Evolutionary conservation across 2,888 invertebrate genomes (phyloP), one percentile per base, ranked within the genome.

Genomic region (Syrista parreyssii): DNA sequence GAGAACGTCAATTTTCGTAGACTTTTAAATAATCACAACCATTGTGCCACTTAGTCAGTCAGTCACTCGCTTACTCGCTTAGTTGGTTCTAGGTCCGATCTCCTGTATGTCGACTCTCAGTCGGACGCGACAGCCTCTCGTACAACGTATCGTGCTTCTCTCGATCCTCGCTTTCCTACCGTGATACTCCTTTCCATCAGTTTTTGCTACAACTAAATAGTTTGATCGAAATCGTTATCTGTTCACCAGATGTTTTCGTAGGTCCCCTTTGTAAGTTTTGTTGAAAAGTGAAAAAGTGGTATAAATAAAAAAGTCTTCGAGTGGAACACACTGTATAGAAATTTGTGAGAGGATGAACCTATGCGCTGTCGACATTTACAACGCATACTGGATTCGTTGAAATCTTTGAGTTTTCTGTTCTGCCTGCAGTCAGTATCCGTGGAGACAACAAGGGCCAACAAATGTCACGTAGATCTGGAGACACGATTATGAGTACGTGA

Each of bases 41-140:
- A 40, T n/a, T 23, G 68, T 35, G 80, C 78, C 77, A 82, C 82
- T 80, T 77, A 82, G 81, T 83, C 81, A 80, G 82, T 77, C 75
- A 80, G 78, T 80, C 78, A 82, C 75, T 80, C 78, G 79, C 77
- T 35, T 15, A 69, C 78, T 76, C 74, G 76, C 79, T 68, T 77
- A 75, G 77, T 77, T 77, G 76, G 77, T 77, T 76, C 75, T 68
- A 71, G 31, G 71, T 71, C 71, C 32, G 71, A 31, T 71, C 71
- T 71, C 71, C 71, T 71, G 71, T 23, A 71, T 68, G 12, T 71
- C 71, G 71, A 23, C 32, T 32, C 71, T 71, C 71, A 71, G 71
- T 71, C 71, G 71, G 31, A 71, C 71, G 31, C 32, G 32, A 15
- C 71, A 71, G 71, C 71, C 71, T 71, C 31, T 31, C 71, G 71